Evolutionary conservation across 2,888 invertebrate species (phyloP), one percentile per base, ranked within the genome.

Genomic region (Spilosoma lubricipeda): DNA sequence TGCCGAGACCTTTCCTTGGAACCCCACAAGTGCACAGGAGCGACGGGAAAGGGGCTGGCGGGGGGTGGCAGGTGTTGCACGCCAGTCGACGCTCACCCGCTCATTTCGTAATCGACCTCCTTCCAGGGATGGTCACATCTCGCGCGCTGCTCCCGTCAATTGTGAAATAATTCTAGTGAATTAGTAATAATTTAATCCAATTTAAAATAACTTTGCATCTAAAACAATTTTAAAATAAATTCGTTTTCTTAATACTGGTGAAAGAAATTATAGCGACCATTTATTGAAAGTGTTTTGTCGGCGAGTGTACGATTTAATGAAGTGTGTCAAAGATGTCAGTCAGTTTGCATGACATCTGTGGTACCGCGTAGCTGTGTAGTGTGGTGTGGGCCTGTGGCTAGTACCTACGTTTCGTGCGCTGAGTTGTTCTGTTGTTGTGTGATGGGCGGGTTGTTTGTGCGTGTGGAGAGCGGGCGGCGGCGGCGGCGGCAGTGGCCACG

Each of bases 11-110:
- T 83, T 85, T 86, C 85, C 84, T 83, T 87, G 92, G 91, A 94
- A 93, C 95, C 95, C 92, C 93, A 93, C 95, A 94, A 94, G 93
- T 94, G 94, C 93, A 90, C 80, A 75, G 79, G 85, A 85, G 85
- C 79, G 85, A 63, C 42, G 59, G 63, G 42, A 39, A 42, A 63
- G 81, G 85, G 71, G 48, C 74, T 74, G 83, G 86, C 80, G 85
- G 83, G 85, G 82, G 85, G 80, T 80, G 88, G 90, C 92, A 93
- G 93, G 93, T 93, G 94, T 90, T 93, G 92, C 92, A 90, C 89
- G 88, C 84, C 78, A 76, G 83, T 82, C 86, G 82, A 82, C 82
- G 82, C 85, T 78, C 73, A 66, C 30, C 69, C 79, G 83, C 88
- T 91, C 92, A 93, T 89, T 93, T 90, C 86, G 85, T 82, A 87